Base-by-base conservation (phyloP, 2,797 vertebrate genomes). In the Adrianichthys oophorus region DNA sequence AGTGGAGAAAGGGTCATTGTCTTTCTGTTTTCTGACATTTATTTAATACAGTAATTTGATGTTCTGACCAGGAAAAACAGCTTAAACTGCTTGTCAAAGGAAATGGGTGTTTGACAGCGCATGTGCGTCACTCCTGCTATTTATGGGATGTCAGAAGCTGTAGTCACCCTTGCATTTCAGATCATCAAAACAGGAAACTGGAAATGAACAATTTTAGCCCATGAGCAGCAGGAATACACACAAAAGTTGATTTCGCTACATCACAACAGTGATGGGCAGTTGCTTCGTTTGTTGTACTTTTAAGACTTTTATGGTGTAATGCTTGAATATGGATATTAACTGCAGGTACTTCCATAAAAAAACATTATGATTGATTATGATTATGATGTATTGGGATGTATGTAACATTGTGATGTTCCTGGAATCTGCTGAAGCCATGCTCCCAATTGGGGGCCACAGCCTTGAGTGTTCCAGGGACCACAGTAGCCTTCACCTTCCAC, bases 111-210 rank as follows among this genome's bases (percentile, higher is more conserved):
- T 79, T 82, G 82, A 84, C 76, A 79, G 76, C 70, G 67, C 62
- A 12, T 65, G 68, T 88, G 89, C 85, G 84, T 89, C 87, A 90
- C 59, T 80, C 61, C 43, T 76, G 70, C 78, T 88, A 86, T 87
- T 87, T 87, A 70, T 83, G 76, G 76, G 59, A 65, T 75, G 76
- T 79, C 52, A 65, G 60, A 78, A 55, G 43, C 70, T 68, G 62
- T 62, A 79, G 79, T 80, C 68, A 72, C 48, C 68, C 65, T 44
- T 79, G 62, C 62, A 76, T 78, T 71, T 82, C 57, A 73, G 56
- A 51, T 55, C 52, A 67, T 76, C 52, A 64, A 75, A 78, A 69
- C 79, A 82, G 82, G 79, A 81, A 83, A 76, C 76, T 78, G 68
- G 62, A 78, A 83, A 84, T 79, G 65, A 70, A 82, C 69, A 72